phyloP scores from a whole-genome alignment of 2,113 vertebrate genomes.

The Sterna hirundo region DNA sequence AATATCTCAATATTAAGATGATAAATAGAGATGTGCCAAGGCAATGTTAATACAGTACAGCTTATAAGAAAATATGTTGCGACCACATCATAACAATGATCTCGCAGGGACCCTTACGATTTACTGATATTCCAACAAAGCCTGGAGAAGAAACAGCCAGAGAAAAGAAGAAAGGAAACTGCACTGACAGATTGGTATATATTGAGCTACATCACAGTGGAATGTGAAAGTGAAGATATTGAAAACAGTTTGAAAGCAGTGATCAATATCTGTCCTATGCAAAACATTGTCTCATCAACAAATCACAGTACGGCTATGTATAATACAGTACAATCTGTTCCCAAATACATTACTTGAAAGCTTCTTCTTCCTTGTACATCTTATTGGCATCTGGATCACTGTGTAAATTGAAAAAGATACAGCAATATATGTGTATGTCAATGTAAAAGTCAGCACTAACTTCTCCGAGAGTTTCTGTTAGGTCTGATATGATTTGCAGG shows the following conservation, averaged over 20 bases:
- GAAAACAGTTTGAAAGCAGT: background rate
- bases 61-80: background rate
- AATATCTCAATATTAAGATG: background rate
- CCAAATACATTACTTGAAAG: background rate
- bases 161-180: background rate
- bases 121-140: background rate
- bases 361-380: background rate
- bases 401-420: background rate
- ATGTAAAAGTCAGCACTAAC: background rate
- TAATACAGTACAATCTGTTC: background rate
- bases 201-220: background rate
- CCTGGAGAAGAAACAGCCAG: background rate
- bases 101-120: background rate
- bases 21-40: background rate
- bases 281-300: background rate
- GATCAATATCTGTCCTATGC: background rate
- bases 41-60: background rate
- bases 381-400: background rate
- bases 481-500: background rate
- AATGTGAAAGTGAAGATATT: background rate
- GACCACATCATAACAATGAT: background rate
- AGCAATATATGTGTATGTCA: background rate
- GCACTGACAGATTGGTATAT: background rate
- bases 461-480: background rate
- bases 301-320: background rate